Evolutionary conservation across 2,888 invertebrate genomes (phyloP).

Genomic region (Aethes cnicana): DNA sequence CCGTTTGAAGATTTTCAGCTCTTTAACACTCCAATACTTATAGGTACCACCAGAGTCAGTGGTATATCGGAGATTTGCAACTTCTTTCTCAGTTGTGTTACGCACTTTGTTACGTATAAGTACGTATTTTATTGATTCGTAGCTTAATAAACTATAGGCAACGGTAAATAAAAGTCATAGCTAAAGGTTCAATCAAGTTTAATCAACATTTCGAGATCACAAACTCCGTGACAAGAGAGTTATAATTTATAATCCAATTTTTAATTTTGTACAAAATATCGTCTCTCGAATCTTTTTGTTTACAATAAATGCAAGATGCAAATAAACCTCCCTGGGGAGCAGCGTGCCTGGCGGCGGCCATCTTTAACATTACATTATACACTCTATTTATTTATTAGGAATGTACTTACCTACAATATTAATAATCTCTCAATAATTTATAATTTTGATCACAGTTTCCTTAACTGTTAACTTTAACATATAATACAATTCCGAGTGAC

Average conservation of each 20-base stretch:
- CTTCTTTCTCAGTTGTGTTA: not conserved
- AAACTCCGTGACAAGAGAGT: slow-evolving; percentile 69
- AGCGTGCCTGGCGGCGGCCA: slow-evolving; percentile 31
- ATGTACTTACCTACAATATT: slow-evolving; percentile 80
- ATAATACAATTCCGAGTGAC: slow-evolving; percentile 78
- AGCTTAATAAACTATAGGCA: not conserved
- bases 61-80: too few species aligned
- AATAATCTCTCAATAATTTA: slow-evolving; percentile 82
- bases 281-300: slow-evolving; percentile 64
- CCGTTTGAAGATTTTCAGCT: too few species aligned
- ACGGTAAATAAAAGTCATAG: slow-evolving; percentile 27
- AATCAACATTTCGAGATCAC: slow-evolving; percentile 79
- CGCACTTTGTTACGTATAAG: not conserved
- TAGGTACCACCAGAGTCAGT: too few species aligned
- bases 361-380: slow-evolving; percentile 74
- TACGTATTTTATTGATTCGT: not conserved
- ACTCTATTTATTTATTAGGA: slow-evolving; percentile 77
- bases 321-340: slow-evolving; percentile 47
- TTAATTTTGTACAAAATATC: slow-evolving; percentile 81
- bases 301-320: slow-evolving; percentile 57
- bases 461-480: slow-evolving; percentile 80
- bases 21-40: too few species aligned
- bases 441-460: slow-evolving; percentile 82
- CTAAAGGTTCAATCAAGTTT: slow-evolving; percentile 75
- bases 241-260: slow-evolving; percentile 63